A percentile compares a stretch with the other conserved stretches of the same genome.
Conservation (phyloP, 1,140 invertebrate genomes). For the Lasioglossum baleicum region DNA sequence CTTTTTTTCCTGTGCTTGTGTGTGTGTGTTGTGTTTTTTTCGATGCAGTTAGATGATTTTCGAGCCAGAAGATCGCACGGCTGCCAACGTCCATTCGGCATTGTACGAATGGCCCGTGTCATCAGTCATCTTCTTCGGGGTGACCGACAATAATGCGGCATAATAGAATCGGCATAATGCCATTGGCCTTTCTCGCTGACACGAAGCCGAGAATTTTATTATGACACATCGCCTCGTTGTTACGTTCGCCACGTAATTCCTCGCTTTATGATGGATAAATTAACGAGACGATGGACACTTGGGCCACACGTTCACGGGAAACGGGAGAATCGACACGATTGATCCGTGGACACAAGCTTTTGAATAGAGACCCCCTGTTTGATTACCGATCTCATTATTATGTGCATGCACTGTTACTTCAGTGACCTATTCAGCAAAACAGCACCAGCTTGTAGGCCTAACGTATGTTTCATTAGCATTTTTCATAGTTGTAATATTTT, state of each 20-base stretch:
- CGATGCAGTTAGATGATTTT: conserved; percentile 62
- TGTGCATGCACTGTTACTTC: too few species aligned
- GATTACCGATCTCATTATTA: background rate
- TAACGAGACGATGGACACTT: conserved; percentile 23
- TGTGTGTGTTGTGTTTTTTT: conserved; percentile 15
- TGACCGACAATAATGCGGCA: conserved; percentile 73
- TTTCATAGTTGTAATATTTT: too few species aligned
- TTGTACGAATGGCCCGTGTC: conserved; percentile 71
- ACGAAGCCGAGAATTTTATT: conserved; percentile 77
- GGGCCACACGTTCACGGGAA: background rate
- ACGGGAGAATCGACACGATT: background rate
- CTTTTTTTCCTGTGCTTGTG: conserved; percentile 20
- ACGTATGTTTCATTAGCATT: too few species aligned
- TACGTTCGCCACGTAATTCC: conserved; percentile 52
- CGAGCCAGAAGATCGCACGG: conserved; percentile 66
- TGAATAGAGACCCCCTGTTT: background rate
- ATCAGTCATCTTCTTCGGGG: conserved; percentile 75
- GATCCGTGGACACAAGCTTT: background rate
- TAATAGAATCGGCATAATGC: conserved; percentile 73
- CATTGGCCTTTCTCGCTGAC: conserved; percentile 61
- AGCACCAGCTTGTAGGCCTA: too few species aligned
- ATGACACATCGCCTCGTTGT: conserved; percentile 76
- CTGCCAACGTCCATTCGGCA: conserved; percentile 65
- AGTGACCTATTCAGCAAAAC: too few species aligned
- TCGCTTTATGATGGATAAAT: conserved; percentile 31